phyloP scores from a whole-genome alignment of 1,140 invertebrate genomes.

The Caerostris darwini region DNA sequence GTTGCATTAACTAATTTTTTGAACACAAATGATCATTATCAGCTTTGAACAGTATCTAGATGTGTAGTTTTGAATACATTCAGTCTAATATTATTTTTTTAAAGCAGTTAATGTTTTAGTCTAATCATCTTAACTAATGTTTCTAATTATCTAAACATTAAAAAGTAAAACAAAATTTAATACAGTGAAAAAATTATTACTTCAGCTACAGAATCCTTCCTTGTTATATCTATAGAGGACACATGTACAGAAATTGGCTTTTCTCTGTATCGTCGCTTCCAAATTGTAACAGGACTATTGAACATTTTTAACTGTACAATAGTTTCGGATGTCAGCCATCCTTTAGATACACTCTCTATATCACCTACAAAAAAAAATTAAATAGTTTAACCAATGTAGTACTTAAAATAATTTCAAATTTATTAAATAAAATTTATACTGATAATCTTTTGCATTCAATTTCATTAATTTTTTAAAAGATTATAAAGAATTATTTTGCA shows the following conservation, averaged over 20 bases:
- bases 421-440: too few relatives aligned
- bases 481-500: too few relatives aligned
- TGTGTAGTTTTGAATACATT: too few relatives aligned
- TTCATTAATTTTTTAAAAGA: too few relatives aligned
- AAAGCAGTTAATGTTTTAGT: neutral
- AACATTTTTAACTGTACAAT: constrained; percentile 93
- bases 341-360: constrained; percentile 87
- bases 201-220: constrained; percentile 83
- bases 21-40: too few relatives aligned
- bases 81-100: neutral
- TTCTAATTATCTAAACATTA: neutral
- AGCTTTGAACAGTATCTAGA: too few relatives aligned
- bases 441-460: too few relatives aligned
- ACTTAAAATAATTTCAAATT: too few relatives aligned
- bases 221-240: constrained; percentile 81
- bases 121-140: neutral
- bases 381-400: too few relatives aligned
- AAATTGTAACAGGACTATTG: constrained; percentile 91
- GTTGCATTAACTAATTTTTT: too few relatives aligned
- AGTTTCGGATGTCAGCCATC: constrained; percentile 93
- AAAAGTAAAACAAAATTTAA: neutral
- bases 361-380: constrained; percentile 83
- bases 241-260: constrained; percentile 80
- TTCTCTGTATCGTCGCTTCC: constrained; percentile 86
- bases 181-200: neutral